A percentile compares a stretch with the other conserved stretches of the same genome.
Evolutionary conservation across 2,888 invertebrate species (phyloP).

Genomic region (Neoaliturus tenellus): DNA sequence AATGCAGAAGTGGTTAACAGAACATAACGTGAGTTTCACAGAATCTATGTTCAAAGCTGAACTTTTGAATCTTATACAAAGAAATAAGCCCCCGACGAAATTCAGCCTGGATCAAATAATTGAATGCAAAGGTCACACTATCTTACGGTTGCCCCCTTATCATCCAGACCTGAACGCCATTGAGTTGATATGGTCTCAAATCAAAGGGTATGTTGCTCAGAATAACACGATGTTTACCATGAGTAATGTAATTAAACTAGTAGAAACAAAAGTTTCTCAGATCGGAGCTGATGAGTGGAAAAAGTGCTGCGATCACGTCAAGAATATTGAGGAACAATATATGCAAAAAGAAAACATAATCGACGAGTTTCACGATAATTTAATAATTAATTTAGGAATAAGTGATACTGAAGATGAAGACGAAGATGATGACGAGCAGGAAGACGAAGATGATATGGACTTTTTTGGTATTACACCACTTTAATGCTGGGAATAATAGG

Average conservation of each 20-base stretch:
- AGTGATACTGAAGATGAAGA: not conserved
- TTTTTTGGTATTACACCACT: not conserved
- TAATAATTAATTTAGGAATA: not conserved
- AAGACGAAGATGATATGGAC: not conserved
- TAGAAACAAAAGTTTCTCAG: slow-evolving; percentile 12
- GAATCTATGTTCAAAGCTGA: not conserved
- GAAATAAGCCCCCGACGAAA: not conserved
- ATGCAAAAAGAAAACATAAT: not conserved
- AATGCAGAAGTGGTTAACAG: slow-evolving; percentile 3
- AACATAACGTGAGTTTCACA: slow-evolving; percentile 10
- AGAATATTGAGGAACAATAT: not conserved
- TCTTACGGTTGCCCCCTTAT: not conserved
- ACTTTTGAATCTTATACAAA: not conserved
- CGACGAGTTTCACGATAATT: not conserved
- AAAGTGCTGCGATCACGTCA: not conserved
- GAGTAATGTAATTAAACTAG: not conserved
- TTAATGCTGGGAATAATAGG: too few species aligned
- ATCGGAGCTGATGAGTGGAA: not conserved
- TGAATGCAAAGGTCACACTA: not conserved
- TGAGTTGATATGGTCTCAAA: slow-evolving; percentile 19
- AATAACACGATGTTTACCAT: slow-evolving; percentile 1
- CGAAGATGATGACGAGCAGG: not conserved
- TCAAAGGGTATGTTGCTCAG: not conserved
- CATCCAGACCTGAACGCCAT: slow-evolving; percentile 7
- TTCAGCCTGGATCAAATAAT: not conserved